A percentile compares a stretch with the other conserved stretches of the same genome.
These are phyloP conservation scores for Amphiprion percula DNA, from an alignment of 2,113 vertebrate species.

Conservation along the genomic window DNA sequence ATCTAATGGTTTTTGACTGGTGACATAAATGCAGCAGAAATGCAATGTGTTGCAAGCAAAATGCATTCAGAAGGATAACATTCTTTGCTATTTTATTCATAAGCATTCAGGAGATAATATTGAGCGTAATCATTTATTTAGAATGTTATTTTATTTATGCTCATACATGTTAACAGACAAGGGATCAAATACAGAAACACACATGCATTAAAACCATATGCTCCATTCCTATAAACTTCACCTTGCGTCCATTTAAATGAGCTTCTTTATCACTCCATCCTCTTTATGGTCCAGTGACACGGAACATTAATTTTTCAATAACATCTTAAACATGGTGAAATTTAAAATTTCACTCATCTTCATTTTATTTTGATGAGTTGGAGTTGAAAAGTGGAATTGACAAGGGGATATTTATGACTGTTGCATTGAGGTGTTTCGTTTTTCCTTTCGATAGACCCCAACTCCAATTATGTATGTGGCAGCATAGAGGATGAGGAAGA, in stretches of 20 bases:
- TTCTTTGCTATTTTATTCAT: conserved; percentile 18
- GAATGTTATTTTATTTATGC: conserved; percentile 46
- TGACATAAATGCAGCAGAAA: conserved; percentile 7
- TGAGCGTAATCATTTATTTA: conserved; percentile 40
- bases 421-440: conserved; percentile 15
- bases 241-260: conserved; percentile 31
- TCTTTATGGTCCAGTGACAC: conserved; percentile 19
- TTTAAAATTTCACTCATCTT: conserved; percentile 43
- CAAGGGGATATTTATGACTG: conserved; percentile 49
- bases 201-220: conserved; percentile 14
- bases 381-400: conserved; percentile 41
- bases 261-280: conserved; percentile 19
- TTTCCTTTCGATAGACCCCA: conserved; percentile 12
- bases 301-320: conserved; percentile 47
- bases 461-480: conserved; percentile 37
- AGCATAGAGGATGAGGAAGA: conserved; percentile 13
- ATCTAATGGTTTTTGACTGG: not conserved
- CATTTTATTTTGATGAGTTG: conserved; percentile 30
- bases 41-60: conserved; percentile 15
- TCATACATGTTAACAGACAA: conserved; percentile 24
- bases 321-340: conserved; percentile 16
- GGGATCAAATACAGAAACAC: conserved; percentile 3
- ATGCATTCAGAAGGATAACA: not conserved
- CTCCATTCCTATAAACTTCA: not conserved
- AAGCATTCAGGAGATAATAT: conserved; percentile 26